These are phyloP conservation scores for Neomorphus geoffroyi DNA, from an alignment of 2,797 vertebrate species.

Conservation along the genomic window DNA sequence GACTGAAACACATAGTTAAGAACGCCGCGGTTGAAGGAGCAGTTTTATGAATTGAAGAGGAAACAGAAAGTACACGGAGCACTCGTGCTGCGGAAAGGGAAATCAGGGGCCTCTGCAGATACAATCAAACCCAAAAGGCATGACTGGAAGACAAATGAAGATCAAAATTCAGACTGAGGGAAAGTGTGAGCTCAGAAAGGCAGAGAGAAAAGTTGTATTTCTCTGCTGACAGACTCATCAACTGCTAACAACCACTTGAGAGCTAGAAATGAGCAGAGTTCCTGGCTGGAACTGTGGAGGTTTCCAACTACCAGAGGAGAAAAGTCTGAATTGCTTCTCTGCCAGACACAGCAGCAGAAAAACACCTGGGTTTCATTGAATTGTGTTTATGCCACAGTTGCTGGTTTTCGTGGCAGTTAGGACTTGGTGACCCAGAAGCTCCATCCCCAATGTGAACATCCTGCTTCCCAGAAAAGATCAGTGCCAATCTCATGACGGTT, in stretches of 20 bases:
- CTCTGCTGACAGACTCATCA: neutral
- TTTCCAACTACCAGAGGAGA: neutral
- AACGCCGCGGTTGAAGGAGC: neutral
- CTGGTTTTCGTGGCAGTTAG: fast-evolving
- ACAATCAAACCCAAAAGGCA: conserved; percentile 32
- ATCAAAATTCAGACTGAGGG: neutral
- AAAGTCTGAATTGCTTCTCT: neutral
- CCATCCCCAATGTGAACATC: neutral
- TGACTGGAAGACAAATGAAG: conserved; percentile 37
- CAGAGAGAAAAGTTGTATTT: neutral
- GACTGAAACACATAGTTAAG: fast-evolving
- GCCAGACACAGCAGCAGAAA: neutral
- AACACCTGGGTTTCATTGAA: neutral
- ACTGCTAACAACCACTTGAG: neutral
- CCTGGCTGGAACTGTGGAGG: neutral
- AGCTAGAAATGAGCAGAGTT: neutral
- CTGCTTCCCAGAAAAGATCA: neutral
- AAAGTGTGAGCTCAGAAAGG: neutral
- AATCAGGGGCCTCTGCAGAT: conserved; percentile 45
- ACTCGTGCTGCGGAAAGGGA: conserved; percentile 40
- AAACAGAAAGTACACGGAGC: conserved; percentile 46
- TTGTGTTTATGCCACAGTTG: fast-evolving
- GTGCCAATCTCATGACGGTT: fast-evolving
- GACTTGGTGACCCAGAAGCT: neutral
- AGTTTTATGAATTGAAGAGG: neutral